phyloP scores from a whole-genome alignment of 2,888 invertebrate genomes.

The Carcina quercana region DNA sequence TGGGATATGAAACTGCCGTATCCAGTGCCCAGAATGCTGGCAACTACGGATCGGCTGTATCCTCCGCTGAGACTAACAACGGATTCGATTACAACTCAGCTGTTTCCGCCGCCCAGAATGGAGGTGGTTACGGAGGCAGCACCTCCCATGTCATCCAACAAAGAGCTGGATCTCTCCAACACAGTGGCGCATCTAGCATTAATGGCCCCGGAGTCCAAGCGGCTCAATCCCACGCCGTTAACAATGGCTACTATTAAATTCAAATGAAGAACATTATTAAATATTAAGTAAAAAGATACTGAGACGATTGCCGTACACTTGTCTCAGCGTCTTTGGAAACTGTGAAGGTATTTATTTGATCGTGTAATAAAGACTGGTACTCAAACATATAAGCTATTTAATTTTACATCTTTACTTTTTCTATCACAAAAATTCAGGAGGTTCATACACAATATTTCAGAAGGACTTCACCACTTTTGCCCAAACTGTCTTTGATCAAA shows the following conservation, averaged over 20 bases:
- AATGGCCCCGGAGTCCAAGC: conserved; percentile 47
- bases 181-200: conserved; percentile 46
- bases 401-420: conserved; percentile 19
- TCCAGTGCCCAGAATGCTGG: conserved; percentile 34
- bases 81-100: conserved; percentile 29
- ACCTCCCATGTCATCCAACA: conserved; percentile 45
- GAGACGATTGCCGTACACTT: conserved; percentile 51
- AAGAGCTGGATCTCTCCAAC: conserved; percentile 30
- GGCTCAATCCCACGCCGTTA: conserved; percentile 46
- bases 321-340: conserved; percentile 42
- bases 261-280: neutral
- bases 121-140: conserved; percentile 36
- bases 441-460: no score
- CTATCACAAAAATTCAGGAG: no score
- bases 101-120: conserved; percentile 42
- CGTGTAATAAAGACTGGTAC: conserved; percentile 31
- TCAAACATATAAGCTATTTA: conserved; percentile 8
- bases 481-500: no score
- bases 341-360: conserved; percentile 7
- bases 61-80: conserved; percentile 30
- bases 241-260: conserved; percentile 42
- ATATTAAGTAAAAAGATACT: conserved; percentile 25
- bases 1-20: conserved; percentile 35
- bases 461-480: no score
- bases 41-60: conserved; percentile 29